Evolutionary conservation across 2,888 invertebrate genomes (phyloP).

Genomic region (Scaptomyza polygonia): DNA sequence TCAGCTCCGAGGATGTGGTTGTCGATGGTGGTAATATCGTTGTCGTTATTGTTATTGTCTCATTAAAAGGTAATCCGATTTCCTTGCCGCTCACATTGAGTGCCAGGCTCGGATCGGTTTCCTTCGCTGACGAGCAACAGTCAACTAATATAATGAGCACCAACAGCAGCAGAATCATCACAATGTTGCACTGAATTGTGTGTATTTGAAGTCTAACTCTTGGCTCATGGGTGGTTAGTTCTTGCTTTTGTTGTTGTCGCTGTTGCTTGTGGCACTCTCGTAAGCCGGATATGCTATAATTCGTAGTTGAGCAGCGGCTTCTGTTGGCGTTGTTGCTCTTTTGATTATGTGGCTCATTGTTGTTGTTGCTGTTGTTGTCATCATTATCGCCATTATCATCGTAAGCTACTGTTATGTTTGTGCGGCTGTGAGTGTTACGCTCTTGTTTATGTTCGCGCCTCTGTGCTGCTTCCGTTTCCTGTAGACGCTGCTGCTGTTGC

Average conservation of each 20-base stretch:
- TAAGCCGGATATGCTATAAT: constrained; percentile 65
- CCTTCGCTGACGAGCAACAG: constrained; percentile 35
- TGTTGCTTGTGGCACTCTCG: constrained; percentile 33
- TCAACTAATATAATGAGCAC: constrained; percentile 28
- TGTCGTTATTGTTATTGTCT: constrained; percentile 39
- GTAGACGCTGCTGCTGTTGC: constrained; percentile 25
- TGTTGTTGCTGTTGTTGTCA: constrained; percentile 10
- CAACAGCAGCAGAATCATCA: constrained; percentile 10
- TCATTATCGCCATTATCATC: constrained; percentile 39
- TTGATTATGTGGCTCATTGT: constrained; percentile 44
- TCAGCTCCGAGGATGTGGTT: constrained; percentile 35
- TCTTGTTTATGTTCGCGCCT: constrained; percentile 56
- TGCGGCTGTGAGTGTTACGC: constrained; percentile 37
- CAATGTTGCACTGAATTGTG: constrained; percentile 20
- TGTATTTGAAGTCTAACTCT: constrained; percentile 9
- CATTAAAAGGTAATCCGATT: constrained; percentile 51
- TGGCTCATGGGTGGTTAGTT: constrained; percentile 17
- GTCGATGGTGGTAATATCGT: constrained; percentile 15
- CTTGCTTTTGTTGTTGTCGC: constrained; percentile 15
- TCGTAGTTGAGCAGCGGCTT: constrained; percentile 42
- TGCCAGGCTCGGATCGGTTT: constrained; percentile 42
- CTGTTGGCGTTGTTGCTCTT: constrained; percentile 20
- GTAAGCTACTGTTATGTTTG: constrained; percentile 74
- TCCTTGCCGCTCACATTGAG: constrained; percentile 54
- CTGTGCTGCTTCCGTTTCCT: constrained; percentile 45